These are phyloP conservation scores for Neosilurus mollespiculum DNA, from an alignment of 2,797 vertebrate genomes.

Conservation along the genomic window DNA sequence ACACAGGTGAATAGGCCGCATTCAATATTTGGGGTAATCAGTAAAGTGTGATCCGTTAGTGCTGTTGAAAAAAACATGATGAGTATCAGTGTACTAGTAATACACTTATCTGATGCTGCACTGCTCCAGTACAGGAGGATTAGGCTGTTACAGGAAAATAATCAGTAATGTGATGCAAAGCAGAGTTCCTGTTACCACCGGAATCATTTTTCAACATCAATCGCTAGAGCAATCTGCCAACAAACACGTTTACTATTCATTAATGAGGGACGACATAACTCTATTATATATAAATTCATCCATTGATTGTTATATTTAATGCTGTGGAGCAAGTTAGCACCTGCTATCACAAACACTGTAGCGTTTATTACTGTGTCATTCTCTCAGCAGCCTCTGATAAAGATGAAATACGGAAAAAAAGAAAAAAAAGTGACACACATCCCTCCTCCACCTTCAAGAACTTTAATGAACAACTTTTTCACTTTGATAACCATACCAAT, in stretches of 20 bases:
- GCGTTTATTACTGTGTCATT: not conserved
- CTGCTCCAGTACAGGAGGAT: too few relatives aligned
- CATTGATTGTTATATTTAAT: not conserved
- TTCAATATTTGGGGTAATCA: not conserved
- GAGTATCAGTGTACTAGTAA: not conserved
- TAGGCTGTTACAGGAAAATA: not conserved
- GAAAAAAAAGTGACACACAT: rapidly evolving
- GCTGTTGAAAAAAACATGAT: not conserved
- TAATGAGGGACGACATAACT: not conserved
- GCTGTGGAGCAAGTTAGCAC: not conserved
- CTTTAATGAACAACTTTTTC: not conserved
- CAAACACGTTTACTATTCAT: not conserved
- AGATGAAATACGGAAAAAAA: not conserved
- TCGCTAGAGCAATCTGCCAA: not conserved
- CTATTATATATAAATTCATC: not conserved
- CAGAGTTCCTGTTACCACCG: not conserved
- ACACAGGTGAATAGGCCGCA: not conserved
- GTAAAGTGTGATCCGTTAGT: not conserved
- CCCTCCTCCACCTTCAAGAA: not conserved
- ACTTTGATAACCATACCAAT: not conserved
- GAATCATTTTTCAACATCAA: not conserved
- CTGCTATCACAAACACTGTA: not conserved
- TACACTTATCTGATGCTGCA: not conserved
- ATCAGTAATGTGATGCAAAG: not conserved
- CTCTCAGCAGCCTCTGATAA: not conserved